These are phyloP conservation scores for Nycticebus coucang DNA, from an alignment of 2,113 vertebrate genomes.

Conservation along the genomic window DNA sequence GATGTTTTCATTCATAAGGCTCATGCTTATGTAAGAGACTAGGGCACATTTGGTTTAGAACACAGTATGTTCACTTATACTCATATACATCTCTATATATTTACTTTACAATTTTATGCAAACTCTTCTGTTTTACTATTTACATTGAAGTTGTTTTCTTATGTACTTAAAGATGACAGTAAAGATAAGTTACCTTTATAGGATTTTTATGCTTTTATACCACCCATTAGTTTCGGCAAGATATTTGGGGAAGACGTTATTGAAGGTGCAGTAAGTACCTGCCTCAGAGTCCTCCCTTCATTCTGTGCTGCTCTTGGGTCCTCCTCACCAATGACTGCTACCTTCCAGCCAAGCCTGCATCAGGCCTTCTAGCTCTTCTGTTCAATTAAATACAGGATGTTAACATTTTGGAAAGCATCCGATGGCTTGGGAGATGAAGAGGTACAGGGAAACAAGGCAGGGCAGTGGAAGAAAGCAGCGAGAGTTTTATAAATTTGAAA, in stretches of 20 bases:
- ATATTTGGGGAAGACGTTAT: neutral
- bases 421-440: neutral
- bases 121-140: neutral
- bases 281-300: neutral
- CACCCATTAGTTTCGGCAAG: constrained; percentile 29
- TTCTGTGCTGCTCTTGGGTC: neutral
- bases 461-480: neutral
- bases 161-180: neutral
- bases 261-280: neutral
- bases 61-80: neutral
- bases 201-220: neutral
- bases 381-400: neutral
- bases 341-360: neutral
- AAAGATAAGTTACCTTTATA: neutral
- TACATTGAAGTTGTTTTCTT: neutral
- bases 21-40: neutral
- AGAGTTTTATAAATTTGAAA: neutral
- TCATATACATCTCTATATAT: neutral
- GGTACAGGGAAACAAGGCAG: neutral
- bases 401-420: neutral
- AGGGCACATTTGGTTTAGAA: neutral
- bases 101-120: neutral
- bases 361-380: neutral
- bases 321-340: neutral
- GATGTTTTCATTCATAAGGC: constrained; percentile 22